phyloP scores from a whole-genome alignment of 2,888 invertebrate species.

The Pimpla rufipes region DNA sequence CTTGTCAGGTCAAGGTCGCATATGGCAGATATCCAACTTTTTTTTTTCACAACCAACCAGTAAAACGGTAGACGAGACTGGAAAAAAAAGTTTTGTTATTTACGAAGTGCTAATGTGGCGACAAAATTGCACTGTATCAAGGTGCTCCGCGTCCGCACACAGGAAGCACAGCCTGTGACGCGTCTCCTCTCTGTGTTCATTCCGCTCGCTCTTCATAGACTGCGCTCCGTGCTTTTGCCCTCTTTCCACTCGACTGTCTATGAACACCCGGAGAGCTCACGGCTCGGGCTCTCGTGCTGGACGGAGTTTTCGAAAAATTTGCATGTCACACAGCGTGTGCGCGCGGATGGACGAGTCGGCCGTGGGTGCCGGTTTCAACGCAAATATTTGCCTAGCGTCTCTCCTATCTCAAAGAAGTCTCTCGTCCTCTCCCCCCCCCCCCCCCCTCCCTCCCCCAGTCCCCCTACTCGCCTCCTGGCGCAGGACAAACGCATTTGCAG shows the following conservation, averaged over 20 bases:
- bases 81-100: neutral
- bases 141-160: neutral
- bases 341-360: neutral
- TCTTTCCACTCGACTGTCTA: slow-evolving; percentile 11
- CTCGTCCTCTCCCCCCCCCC: slow-evolving; percentile 10
- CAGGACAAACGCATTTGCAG: neutral
- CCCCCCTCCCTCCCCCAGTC: neutral
- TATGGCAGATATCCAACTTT: neutral
- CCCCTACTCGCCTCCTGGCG: neutral
- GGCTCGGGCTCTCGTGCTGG: neutral
- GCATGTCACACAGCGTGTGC: slow-evolving; percentile 41
- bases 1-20: too few relatives aligned
- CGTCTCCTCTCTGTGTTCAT: slow-evolving; percentile 12
- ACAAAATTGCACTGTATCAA: slow-evolving; percentile 7
- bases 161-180: neutral
- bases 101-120: slow-evolving; percentile 3
- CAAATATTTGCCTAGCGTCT: slow-evolving; percentile 41
- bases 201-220: slow-evolving; percentile 19
- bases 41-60: too few relatives aligned
- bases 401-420: slow-evolving; percentile 40
- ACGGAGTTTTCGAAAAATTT: slow-evolving; percentile 54
- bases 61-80: neutral
- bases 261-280: neutral
- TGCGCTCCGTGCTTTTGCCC: neutral
- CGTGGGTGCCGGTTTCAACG: slow-evolving; percentile 28